Evolutionary conservation across 2,888 invertebrate species (phyloP).

Genomic region (Selenia dentaria): DNA sequence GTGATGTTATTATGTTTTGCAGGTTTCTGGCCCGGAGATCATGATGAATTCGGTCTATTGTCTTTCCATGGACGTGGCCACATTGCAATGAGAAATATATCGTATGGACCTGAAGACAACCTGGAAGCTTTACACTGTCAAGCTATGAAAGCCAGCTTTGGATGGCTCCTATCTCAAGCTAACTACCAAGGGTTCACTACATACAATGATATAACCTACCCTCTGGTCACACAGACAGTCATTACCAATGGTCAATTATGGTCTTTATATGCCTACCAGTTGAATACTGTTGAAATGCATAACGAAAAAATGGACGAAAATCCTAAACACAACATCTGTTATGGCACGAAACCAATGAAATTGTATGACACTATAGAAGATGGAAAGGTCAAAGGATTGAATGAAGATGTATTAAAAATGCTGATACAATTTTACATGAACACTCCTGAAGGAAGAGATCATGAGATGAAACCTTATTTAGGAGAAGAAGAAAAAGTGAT

Average conservation of each 20-base stretch:
- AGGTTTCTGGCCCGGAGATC: slow-evolving; percentile 95
- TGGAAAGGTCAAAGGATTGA: slow-evolving; percentile 90
- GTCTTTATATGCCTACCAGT: slow-evolving; percentile 95
- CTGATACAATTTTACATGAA: slow-evolving; percentile 91
- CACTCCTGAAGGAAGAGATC: slow-evolving; percentile 84
- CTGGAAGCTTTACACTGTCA: slow-evolving; percentile 88
- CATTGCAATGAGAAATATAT: slow-evolving; percentile 71
- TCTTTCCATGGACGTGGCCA: slow-evolving; percentile 89
- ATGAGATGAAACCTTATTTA: slow-evolving; percentile 90
- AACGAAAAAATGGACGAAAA: slow-evolving; percentile 86
- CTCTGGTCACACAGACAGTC: slow-evolving; percentile 94
- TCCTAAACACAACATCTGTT: slow-evolving; percentile 91
- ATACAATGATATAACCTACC: slow-evolving; percentile 95
- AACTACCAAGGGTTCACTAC: slow-evolving; percentile 95
- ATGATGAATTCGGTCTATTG: slow-evolving; percentile 90
- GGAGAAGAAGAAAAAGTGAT: slow-evolving; percentile 80
- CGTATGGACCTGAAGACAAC: slow-evolving; percentile 81
- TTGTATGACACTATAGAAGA: slow-evolving; percentile 91
- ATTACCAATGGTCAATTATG: slow-evolving; percentile 95
- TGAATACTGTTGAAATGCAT: slow-evolving; percentile 92
- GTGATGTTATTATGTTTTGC: slow-evolving; percentile 29
- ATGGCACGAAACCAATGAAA: slow-evolving; percentile 88
- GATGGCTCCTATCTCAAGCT: slow-evolving; percentile 92
- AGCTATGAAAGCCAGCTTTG: slow-evolving; percentile 91
- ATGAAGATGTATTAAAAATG: slow-evolving; percentile 90